Conservation (phyloP, 2,113 vertebrate species). For the Sander vitreus region DNA sequence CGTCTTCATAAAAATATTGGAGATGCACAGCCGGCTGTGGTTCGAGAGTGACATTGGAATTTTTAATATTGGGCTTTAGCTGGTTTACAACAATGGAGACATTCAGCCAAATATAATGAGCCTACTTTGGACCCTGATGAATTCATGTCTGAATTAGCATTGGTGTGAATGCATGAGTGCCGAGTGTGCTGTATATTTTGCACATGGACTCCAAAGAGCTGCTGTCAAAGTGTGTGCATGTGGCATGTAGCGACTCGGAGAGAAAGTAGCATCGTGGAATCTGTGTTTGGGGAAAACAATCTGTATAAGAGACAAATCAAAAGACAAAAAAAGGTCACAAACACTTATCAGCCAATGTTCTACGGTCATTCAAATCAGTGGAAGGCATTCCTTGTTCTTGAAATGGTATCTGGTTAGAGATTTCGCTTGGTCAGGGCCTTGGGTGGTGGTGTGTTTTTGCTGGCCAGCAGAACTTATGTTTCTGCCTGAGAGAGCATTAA, state of each 20-base stretch:
- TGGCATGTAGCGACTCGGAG: neutral
- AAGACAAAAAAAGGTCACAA: neutral
- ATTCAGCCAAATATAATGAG: constrained; percentile 28
- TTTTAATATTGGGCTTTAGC: neutral
- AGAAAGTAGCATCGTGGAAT: neutral
- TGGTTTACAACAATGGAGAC: constrained; percentile 21
- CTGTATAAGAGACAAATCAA: neutral
- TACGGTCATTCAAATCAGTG: constrained; percentile 8
- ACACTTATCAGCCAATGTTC: constrained; percentile 6
- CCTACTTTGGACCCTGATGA: neutral
- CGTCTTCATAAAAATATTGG: neutral
- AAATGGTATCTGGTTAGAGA: constrained; percentile 20
- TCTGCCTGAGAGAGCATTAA: constrained; percentile 63
- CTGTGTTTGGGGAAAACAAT: neutral
- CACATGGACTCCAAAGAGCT: neutral
- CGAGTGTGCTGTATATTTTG: neutral
- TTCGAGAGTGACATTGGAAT: neutral
- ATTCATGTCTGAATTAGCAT: neutral
- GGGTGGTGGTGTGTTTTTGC: constrained; percentile 70
- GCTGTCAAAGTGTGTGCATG: too few relatives aligned
- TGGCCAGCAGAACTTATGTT: constrained; percentile 57
- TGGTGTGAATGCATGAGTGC: neutral
- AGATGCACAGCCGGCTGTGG: constrained; percentile 9
- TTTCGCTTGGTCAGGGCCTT: constrained; percentile 46
- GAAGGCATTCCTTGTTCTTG: constrained; percentile 17